Percentiles rank a stretch among this genome's conserved stretches.
phyloP scores from a whole-genome alignment of 2,113 vertebrate species.

The Cheirogaleus medius region DNA sequence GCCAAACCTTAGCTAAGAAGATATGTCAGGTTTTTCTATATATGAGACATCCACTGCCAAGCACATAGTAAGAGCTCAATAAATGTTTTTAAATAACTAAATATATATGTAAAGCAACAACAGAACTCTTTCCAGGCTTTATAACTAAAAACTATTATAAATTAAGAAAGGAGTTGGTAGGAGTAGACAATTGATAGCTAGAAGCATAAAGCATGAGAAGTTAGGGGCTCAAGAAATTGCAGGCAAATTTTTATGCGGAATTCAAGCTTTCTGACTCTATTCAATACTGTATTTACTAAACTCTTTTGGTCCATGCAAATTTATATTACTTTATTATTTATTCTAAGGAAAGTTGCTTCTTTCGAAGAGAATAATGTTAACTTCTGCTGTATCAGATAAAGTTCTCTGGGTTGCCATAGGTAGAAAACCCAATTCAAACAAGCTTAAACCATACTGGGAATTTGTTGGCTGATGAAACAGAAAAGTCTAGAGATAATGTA shows the following conservation, averaged over 20 bases:
- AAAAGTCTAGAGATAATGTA: not conserved
- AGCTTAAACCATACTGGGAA: not conserved
- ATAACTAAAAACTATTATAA: not conserved
- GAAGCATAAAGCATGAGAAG: slow-evolving; percentile 13
- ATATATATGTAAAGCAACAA: not conserved
- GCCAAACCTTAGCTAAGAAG: not conserved
- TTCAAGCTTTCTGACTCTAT: not conserved
- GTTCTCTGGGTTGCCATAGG: not conserved
- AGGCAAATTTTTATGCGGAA: not conserved
- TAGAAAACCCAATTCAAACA: not conserved
- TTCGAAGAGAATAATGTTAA: slow-evolving; percentile 1
- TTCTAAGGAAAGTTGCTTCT: not conserved
- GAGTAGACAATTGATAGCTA: not conserved
- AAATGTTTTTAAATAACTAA: not conserved
- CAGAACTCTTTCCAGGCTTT: not conserved
- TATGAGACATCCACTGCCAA: not conserved
- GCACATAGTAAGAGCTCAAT: not conserved
- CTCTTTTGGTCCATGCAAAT: not conserved
- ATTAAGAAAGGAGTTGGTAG: not conserved
- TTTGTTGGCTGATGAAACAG: not conserved
- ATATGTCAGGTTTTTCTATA: not conserved
- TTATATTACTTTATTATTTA: not conserved
- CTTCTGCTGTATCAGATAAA: not conserved
- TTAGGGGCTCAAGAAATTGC: not conserved
- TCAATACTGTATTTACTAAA: not conserved